Conservation (phyloP, 1,140 invertebrate species). For the Paraescarpia echinospica region DNA sequence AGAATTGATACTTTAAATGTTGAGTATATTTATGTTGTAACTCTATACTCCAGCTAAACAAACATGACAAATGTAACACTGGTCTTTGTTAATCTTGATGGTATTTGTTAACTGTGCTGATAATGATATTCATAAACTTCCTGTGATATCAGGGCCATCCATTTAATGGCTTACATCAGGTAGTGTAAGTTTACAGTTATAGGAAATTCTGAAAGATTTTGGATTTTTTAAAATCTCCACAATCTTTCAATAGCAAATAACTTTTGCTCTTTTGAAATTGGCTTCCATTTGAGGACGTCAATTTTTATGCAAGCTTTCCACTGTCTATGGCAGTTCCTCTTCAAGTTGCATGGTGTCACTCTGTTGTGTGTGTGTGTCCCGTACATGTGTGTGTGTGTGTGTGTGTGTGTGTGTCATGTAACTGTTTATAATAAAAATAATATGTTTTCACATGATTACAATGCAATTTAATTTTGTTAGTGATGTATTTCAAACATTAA, state of each 20-base stretch:
- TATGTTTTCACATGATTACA: neutral
- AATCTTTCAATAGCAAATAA: too few species aligned
- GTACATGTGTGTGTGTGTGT: too few species aligned
- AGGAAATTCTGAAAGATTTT: too few species aligned
- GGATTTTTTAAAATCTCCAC: too few species aligned
- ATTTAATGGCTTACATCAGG: too few species aligned
- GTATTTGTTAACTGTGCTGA: neutral
- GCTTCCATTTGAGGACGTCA: neutral
- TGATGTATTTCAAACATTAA: too few species aligned
- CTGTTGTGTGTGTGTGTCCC: neutral
- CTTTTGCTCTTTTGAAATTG: neutral
- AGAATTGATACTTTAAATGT: too few species aligned
- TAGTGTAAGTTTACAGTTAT: too few species aligned
- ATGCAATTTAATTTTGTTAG: neutral
- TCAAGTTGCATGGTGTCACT: slow-evolving; percentile 14
- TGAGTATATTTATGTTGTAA: too few species aligned
- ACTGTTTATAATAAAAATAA: neutral
- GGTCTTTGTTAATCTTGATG: neutral
- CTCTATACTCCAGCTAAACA: too few species aligned
- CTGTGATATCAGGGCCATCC: neutral
- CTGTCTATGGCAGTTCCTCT: neutral
- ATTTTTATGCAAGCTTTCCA: slow-evolving; percentile 5
- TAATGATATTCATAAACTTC: neutral
- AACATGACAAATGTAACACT: neutral
- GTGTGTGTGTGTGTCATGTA: neutral